These are phyloP conservation scores for Scomber japonicus DNA, from an alignment of 2,113 vertebrate species.

Conservation along the genomic window DNA sequence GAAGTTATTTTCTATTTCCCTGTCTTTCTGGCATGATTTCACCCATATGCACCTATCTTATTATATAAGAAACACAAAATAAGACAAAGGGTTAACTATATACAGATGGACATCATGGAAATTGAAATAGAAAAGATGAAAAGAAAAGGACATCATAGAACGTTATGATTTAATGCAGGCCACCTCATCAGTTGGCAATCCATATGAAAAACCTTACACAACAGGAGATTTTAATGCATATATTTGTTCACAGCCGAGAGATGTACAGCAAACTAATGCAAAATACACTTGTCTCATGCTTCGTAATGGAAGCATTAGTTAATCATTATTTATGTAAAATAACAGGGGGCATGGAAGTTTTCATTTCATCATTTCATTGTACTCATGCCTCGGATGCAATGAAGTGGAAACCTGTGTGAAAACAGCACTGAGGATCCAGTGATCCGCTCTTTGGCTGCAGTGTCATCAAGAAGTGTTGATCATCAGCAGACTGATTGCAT, in stretches of 20 bases:
- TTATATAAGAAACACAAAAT: not conserved
- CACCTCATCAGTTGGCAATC: no score
- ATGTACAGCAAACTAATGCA: not conserved
- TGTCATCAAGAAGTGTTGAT: not conserved
- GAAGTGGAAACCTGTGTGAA: not conserved
- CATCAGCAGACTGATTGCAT: not conserved
- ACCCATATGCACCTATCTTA: not conserved
- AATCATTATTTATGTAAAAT: not conserved
- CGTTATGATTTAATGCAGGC: no score
- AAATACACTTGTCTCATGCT: not conserved
- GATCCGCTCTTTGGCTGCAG: not conserved
- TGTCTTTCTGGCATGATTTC: not conserved
- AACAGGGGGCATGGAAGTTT: not conserved
- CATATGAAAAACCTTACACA: no score
- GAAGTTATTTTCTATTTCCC: not conserved
- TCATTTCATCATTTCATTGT: not conserved
- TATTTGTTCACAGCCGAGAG: not conserved
- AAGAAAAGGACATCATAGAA: no score
- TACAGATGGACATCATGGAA: not conserved
- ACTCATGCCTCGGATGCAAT: not conserved
- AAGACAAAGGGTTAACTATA: not conserved
- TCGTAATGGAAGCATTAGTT: not conserved
- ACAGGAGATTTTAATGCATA: not conserved
- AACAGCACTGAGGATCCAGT: not conserved
- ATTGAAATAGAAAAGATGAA: not conserved